phyloP scores from a whole-genome alignment of 2,888 invertebrate genomes.

The Hirtodrosophila alboralis region DNA sequence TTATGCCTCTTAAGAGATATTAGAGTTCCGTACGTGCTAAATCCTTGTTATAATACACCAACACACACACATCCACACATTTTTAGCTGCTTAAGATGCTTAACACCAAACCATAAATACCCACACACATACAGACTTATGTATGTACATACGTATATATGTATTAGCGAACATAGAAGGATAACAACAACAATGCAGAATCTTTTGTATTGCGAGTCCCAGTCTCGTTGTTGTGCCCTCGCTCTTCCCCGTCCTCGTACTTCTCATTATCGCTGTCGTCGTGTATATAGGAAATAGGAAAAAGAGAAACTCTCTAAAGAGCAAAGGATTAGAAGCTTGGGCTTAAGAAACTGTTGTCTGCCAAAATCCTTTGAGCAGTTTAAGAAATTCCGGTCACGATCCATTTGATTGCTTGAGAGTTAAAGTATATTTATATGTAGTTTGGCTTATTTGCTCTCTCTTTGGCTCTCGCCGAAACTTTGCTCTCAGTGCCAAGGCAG shows the following conservation, averaged over 20 bases:
- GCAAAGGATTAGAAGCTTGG: too few species aligned
- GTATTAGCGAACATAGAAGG: conserved; percentile 16
- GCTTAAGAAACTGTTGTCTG: conserved; percentile 2
- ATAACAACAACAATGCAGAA: conserved; percentile 20
- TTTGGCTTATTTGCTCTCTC: not conserved
- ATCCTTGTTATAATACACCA: not conserved
- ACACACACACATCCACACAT: conserved; percentile 8
- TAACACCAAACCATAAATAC: conserved; percentile 26
- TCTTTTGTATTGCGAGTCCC: conserved; percentile 32
- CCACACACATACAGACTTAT: conserved; percentile 3
- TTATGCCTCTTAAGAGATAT: conserved; percentile 1
- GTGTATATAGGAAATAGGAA: conserved; percentile 19
- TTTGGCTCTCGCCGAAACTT: not conserved
- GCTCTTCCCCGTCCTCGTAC: conserved; percentile 10
- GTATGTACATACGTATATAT: conserved; percentile 6
- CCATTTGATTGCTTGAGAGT: conserved; percentile 9
- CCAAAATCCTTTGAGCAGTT: conserved; percentile 14
- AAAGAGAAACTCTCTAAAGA: not conserved
- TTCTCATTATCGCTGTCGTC: conserved; percentile 16
- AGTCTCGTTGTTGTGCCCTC: conserved; percentile 11
- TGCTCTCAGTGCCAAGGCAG: conserved; percentile 12
- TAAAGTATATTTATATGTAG: conserved; percentile 8
- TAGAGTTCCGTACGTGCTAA: not conserved
- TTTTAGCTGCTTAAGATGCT: conserved; percentile 46
- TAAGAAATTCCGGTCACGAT: conserved; percentile 28